Conservation (phyloP, 2,113 vertebrate species). For the Zosterops lateralis region DNA sequence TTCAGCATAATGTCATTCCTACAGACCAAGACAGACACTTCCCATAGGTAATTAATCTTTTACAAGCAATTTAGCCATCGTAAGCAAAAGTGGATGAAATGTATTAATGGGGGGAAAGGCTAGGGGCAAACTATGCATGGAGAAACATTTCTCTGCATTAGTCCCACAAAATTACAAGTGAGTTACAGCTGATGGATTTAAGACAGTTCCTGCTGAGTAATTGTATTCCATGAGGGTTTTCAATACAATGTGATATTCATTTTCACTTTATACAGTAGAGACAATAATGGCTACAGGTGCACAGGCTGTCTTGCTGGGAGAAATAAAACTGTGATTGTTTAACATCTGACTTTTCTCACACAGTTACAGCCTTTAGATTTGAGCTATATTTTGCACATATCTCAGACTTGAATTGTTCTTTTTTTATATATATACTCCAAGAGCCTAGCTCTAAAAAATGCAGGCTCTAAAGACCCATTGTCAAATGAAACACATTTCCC, state of each 20-base stretch:
- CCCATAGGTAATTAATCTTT: constrained; percentile 59
- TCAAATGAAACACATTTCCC: constrained; percentile 53
- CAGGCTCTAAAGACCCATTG: constrained; percentile 49
- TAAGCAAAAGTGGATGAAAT: constrained; percentile 61
- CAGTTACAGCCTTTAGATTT: constrained; percentile 53
- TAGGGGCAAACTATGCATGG: constrained; percentile 13
- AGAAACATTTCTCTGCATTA: constrained; percentile 47
- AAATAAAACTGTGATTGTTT: constrained; percentile 67
- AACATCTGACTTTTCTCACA: constrained; percentile 69
- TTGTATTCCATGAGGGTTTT: constrained; percentile 67
- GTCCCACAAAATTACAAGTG: constrained; percentile 47
- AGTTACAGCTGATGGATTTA: constrained; percentile 67
- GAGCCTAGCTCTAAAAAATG: constrained; percentile 36
- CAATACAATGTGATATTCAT: constrained; percentile 72
- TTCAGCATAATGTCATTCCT: constrained; percentile 38
- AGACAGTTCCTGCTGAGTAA: constrained; percentile 66
- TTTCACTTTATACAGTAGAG: constrained; percentile 72
- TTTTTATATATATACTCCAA: neutral
- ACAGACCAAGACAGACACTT: constrained; percentile 34
- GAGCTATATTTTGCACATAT: constrained; percentile 54
- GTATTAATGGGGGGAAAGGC: constrained; percentile 47
- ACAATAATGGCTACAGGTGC: constrained; percentile 69
- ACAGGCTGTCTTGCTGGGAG: constrained; percentile 56
- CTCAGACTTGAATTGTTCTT: neutral
- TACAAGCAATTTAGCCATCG: constrained; percentile 42